phyloP scores from a whole-genome alignment of 1,140 invertebrate species.

The Brachionus rubens region DNA sequence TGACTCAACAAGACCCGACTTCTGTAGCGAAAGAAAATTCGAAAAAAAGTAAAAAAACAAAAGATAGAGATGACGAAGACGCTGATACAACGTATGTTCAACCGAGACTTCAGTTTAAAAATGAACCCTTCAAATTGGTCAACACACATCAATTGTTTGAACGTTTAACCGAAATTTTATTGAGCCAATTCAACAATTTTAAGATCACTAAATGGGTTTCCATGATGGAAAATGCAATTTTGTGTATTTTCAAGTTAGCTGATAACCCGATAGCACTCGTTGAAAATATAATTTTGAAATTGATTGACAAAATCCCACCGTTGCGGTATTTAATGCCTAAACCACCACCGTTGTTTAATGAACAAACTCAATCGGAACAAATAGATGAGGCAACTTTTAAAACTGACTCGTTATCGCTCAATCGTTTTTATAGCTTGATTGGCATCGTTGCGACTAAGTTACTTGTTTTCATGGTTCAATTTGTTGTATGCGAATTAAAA shows the following conservation, averaged over 20 bases:
- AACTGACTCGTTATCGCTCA: background rate
- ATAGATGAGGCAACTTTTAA: background rate
- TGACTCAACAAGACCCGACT: constrained; percentile 14
- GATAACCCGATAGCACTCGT: constrained; percentile 62
- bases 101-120: constrained; percentile 11
- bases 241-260: constrained; percentile 65
- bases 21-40: background rate
- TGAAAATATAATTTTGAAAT: constrained; percentile 55
- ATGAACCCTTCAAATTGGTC: constrained; percentile 23
- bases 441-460: constrained; percentile 20
- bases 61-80: background rate
- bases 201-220: constrained; percentile 60
- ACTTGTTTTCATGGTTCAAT: constrained; percentile 24
- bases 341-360: background rate
- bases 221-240: constrained; percentile 65
- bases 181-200: background rate
- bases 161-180: background rate
- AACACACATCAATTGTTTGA: constrained; percentile 31
- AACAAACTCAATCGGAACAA: background rate
- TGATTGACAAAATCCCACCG: background rate
- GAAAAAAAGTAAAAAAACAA: background rate
- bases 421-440: background rate
- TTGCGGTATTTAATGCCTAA: background rate
- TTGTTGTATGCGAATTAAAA: constrained; percentile 49
- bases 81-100: background rate